A percentile compares a stretch with the other conserved stretches of the same genome.
phyloP scores from a whole-genome alignment of 2,888 invertebrate genomes.

The Archips xylosteana region DNA sequence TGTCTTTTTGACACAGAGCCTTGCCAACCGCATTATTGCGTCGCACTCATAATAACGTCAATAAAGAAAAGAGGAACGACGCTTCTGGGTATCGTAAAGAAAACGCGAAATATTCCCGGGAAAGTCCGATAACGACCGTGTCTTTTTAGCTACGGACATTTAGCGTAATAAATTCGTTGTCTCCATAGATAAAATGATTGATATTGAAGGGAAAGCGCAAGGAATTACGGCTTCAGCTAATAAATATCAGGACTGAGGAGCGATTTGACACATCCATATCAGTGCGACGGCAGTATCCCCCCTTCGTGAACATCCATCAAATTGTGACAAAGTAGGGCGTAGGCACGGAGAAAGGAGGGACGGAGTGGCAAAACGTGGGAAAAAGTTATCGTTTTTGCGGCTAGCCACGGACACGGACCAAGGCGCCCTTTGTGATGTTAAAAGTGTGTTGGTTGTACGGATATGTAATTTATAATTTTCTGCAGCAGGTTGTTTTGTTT shows the following conservation, averaged over 20 bases:
- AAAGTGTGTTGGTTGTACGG: conserved; percentile 5
- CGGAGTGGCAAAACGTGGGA: conserved; percentile 38
- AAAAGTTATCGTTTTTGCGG: conserved; percentile 41
- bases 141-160: conserved; percentile 36
- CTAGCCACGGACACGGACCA: neutral
- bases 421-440: conserved; percentile 26
- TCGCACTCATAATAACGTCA: conserved; percentile 36
- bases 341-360: conserved; percentile 24
- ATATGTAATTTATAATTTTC: conserved; percentile 29
- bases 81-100: conserved; percentile 37
- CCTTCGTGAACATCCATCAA: conserved; percentile 66
- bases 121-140: conserved; percentile 34
- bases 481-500: neutral
- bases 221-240: conserved; percentile 37
- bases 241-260: conserved; percentile 40
- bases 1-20: conserved; percentile 13
- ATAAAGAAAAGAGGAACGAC: conserved; percentile 40
- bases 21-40: conserved; percentile 35
- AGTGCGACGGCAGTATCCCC: conserved; percentile 43
- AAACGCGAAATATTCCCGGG: conserved; percentile 30
- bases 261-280: conserved; percentile 49
- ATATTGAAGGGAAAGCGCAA: conserved; percentile 31
- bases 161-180: conserved; percentile 40
- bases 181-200: conserved; percentile 37
- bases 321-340: conserved; percentile 68